A percentile compares a stretch with the other conserved stretches of the same genome.
Evolutionary conservation across 2,888 invertebrate species (phyloP).

Genomic region (Parascotia fuliginaria): DNA sequence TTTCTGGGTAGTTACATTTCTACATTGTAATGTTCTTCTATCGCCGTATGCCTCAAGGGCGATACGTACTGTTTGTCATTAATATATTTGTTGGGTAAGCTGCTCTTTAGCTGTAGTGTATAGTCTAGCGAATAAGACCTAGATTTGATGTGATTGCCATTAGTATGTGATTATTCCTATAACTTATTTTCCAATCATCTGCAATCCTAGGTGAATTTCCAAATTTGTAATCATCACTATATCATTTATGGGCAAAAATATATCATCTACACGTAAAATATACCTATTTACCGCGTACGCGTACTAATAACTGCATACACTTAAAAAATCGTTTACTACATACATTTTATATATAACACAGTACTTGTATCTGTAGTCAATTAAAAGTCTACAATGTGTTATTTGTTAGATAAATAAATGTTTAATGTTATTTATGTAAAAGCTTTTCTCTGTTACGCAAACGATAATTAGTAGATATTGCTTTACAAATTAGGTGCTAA

Average conservation of each 20-base stretch:
- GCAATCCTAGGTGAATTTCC: constrained; percentile 11
- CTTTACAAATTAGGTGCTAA: constrained; percentile 83
- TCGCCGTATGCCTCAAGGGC: constrained; percentile 15
- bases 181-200: constrained; percentile 33
- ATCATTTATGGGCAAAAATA: neutral
- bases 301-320: constrained; percentile 11
- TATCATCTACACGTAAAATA: constrained; percentile 2
- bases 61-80: constrained; percentile 33
- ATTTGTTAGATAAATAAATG: constrained; percentile 66
- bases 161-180: constrained; percentile 46
- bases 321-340: constrained; percentile 16
- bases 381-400: constrained; percentile 50
- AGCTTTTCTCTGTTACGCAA: constrained; percentile 65
- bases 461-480: constrained; percentile 65
- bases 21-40: constrained; percentile 1
- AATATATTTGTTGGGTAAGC: constrained; percentile 31
- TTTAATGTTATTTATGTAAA: constrained; percentile 69
- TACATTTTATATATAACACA: constrained; percentile 39
- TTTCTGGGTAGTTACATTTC: constrained; percentile 2
- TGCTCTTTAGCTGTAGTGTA: constrained; percentile 40
- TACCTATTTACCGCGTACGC: no score
- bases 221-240: no score
- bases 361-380: constrained; percentile 55
- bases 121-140: constrained; percentile 46
- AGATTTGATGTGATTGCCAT: constrained; percentile 66